Evolutionary conservation across 1,140 invertebrate genomes (phyloP).

Genomic region (Neoseiulus cucumeris): DNA sequence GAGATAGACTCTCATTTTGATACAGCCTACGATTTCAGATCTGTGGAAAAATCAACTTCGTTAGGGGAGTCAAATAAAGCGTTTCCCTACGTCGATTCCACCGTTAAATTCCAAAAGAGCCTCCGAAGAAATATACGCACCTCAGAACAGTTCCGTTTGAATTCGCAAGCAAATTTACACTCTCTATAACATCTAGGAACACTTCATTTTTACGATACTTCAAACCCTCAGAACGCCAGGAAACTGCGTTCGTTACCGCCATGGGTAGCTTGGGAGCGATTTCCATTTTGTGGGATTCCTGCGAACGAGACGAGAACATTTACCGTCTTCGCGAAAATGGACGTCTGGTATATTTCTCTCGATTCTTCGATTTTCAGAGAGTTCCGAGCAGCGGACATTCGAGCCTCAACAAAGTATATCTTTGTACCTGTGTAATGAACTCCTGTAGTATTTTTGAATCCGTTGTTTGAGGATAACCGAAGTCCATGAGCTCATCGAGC

Average conservation of each 20-base stretch:
- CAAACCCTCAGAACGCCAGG: constrained; percentile 95
- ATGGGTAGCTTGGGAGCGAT: constrained; percentile 76
- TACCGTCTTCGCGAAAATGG: neutral
- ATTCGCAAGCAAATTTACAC: constrained; percentile 70
- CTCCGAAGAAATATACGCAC: neutral
- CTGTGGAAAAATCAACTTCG: constrained; percentile 23
- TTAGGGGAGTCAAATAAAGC: too few relatives aligned
- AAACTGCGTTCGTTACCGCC: constrained; percentile 99
- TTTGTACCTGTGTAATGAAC: constrained; percentile 31
- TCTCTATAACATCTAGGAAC: constrained; percentile 98
- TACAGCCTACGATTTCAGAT: constrained; percentile 95
- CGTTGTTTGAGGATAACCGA: constrained; percentile 98
- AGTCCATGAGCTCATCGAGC: constrained; percentile 93
- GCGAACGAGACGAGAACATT: constrained; percentile 31
- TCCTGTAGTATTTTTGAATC: constrained; percentile 98
- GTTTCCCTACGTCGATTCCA: too few relatives aligned
- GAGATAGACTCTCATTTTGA: constrained; percentile 96
- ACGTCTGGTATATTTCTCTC: neutral
- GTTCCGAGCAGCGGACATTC: too few relatives aligned
- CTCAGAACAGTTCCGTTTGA: constrained; percentile 8
- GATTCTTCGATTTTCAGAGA: neutral
- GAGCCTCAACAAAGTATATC: too few relatives aligned
- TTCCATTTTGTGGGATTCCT: constrained; percentile 95
- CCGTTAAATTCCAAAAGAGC: too few relatives aligned
- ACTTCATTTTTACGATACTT: constrained; percentile 99